These are phyloP conservation scores for Noctua pronuba DNA, from an alignment of 2,888 invertebrate genomes.

Conservation along the genomic window DNA sequence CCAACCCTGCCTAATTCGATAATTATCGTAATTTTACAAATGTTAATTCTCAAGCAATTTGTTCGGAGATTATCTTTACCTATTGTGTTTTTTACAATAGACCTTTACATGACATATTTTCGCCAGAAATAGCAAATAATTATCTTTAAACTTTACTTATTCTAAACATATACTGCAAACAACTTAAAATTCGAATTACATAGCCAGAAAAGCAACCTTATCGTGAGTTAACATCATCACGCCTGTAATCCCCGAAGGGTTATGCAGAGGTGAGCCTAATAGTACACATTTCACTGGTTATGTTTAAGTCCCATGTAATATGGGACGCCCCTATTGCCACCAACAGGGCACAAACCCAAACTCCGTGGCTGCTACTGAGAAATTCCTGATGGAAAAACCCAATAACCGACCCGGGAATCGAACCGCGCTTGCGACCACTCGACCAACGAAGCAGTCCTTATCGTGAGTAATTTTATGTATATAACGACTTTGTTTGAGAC, in stretches of 20 bases:
- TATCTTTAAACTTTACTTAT: not conserved
- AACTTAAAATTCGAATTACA: not conserved
- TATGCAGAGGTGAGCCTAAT: not conserved
- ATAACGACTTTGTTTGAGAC: no score
- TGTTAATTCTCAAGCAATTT: slow-evolving; percentile 42
- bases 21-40: slow-evolving; percentile 22
- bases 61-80: slow-evolving; percentile 13
- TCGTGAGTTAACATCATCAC: no score
- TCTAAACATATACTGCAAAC: not conserved
- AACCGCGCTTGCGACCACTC: no score
- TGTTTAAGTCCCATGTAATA: no score
- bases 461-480: not conserved
- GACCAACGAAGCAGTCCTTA: no score
- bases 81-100: slow-evolving; percentile 27
- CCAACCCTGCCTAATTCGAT: slow-evolving; percentile 17
- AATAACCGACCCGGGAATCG: no score
- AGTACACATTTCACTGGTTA: not conserved
- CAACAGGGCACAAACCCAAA: no score
- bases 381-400: no score
- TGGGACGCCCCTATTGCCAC: no score
- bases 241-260: no score
- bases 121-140: not conserved
- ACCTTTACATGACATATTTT: not conserved
- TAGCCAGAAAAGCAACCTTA: not conserved
- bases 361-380: no score